phyloP scores from a whole-genome alignment of 1,140 invertebrate species.

The Bombus superbus region DNA sequence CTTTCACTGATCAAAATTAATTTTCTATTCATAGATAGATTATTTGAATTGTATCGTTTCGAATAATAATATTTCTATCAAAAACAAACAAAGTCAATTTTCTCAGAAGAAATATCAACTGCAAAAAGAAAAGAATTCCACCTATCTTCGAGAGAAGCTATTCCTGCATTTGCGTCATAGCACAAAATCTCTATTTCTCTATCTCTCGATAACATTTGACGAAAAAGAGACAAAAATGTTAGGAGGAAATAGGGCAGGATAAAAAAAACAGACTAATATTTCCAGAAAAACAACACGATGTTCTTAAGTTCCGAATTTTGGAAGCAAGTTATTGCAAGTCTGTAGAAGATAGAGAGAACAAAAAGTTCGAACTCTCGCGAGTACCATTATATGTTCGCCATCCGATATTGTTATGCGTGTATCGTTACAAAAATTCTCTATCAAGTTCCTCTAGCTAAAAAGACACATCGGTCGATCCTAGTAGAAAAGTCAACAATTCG shows the following conservation, averaged over 20 bases:
- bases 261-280: background rate
- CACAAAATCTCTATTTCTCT: background rate
- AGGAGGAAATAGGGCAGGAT: background rate
- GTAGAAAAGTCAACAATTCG: conserved; percentile 30
- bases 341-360: background rate
- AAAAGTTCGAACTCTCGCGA: background rate
- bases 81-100: too few species aligned
- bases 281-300: background rate
- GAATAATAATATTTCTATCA: background rate
- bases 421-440: background rate
- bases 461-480: background rate
- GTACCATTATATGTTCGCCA: background rate
- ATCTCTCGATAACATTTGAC: background rate
- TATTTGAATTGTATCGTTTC: background rate
- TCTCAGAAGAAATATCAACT: background rate
- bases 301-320: background rate
- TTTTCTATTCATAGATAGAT: background rate
- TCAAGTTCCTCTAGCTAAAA: background rate
- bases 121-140: background rate
- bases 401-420: background rate
- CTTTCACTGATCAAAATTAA: background rate
- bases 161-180: background rate
- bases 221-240: background rate
- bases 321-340: background rate
- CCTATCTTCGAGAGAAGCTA: background rate